Conservation (phyloP, 2,113 vertebrate species). For the Chamaetylas fuelleborni region DNA sequence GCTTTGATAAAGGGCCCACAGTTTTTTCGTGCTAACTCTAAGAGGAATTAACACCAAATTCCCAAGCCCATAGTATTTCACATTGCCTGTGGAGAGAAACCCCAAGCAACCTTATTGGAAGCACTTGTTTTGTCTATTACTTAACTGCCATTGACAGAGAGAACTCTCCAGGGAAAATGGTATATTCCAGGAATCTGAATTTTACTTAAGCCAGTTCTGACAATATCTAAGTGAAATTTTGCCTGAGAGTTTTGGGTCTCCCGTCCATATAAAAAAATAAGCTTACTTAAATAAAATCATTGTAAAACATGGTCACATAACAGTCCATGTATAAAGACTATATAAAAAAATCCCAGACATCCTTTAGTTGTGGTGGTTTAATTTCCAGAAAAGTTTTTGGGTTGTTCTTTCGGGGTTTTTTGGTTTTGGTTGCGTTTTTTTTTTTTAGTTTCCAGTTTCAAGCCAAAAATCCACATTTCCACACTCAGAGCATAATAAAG, state of each 20-base stretch:
- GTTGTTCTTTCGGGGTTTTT: background rate
- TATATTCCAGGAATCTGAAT: background rate
- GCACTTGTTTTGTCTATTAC: slow-evolving; percentile 27
- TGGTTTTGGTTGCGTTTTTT: background rate
- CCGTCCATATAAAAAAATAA: background rate
- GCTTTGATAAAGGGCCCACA: background rate
- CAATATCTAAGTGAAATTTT: slow-evolving; percentile 1
- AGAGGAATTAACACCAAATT: slow-evolving; percentile 38
- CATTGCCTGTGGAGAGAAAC: background rate
- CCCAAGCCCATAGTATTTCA: slow-evolving; percentile 36
- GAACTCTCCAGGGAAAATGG: background rate
- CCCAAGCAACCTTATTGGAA: slow-evolving; percentile 1
- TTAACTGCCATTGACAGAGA: slow-evolving; percentile 5
- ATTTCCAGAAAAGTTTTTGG: background rate
- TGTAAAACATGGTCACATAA: background rate
- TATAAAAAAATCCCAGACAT: background rate
- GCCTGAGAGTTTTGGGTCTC: background rate
- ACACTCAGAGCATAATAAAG: background rate
- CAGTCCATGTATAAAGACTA: background rate
- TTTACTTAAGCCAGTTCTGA: slow-evolving; percentile 11
- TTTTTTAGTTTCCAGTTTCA: background rate
- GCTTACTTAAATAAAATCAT: background rate
- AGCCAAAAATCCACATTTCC: slow-evolving; percentile 18
- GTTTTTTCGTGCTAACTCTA: background rate
- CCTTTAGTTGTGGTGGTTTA: background rate